phyloP scores from a whole-genome alignment of 2,797 vertebrate species.

The Euphonia xanthogaster region DNA sequence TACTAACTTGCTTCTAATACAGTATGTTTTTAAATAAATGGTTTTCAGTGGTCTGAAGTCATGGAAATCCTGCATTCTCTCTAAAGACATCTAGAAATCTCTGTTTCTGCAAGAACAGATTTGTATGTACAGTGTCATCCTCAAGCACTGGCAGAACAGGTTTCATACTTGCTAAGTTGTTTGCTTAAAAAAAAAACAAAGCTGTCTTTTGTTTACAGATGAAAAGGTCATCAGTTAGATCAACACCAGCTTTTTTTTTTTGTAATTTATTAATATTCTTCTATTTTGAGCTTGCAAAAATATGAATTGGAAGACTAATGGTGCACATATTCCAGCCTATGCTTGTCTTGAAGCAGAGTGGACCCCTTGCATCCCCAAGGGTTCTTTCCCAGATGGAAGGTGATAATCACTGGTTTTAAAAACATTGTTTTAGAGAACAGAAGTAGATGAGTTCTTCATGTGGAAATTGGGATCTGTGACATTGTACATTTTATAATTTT shows the following conservation, averaged over 20 bases:
- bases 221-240: constrained; percentile 58
- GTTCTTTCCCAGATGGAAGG: background rate
- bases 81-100: background rate
- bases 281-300: constrained; percentile 37
- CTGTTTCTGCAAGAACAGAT: background rate
- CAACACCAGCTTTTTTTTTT: background rate
- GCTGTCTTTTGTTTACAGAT: constrained; percentile 45
- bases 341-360: background rate
- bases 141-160: constrained; percentile 11
- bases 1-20: background rate
- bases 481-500: background rate
- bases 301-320: constrained; percentile 23
- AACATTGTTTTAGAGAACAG: background rate
- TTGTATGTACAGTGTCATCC: constrained; percentile 38
- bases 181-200: background rate
- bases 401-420: background rate
- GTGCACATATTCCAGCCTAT: fast-evolving
- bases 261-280: background rate
- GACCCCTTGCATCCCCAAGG: background rate
- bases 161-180: constrained; percentile 56
- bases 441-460: background rate
- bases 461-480: background rate
- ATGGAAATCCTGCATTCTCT: background rate
- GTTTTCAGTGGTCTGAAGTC: background rate
- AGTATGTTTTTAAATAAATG: background rate